A percentile compares a stretch with the other conserved stretches of the same genome.
Evolutionary conservation across 2,888 invertebrate genomes (phyloP).

Genomic region (Drosophila imparisetae): DNA sequence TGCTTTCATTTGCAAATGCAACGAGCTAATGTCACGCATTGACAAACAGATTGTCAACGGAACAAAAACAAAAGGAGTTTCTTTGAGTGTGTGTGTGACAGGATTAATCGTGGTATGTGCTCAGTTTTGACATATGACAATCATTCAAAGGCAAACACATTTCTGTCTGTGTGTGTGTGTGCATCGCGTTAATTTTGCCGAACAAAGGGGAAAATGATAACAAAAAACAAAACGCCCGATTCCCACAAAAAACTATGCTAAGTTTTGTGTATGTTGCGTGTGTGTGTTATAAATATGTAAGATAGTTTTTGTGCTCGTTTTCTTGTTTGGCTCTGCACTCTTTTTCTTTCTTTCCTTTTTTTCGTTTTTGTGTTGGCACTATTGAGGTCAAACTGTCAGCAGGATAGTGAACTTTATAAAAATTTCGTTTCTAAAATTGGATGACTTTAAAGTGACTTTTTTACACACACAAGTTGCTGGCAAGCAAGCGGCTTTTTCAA

Average conservation of each 20-base stretch:
- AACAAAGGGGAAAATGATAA: conserved; percentile 12
- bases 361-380: conserved; percentile 26
- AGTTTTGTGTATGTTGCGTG: conserved; percentile 19
- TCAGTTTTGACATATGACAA: conserved; percentile 71
- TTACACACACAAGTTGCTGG: neutral
- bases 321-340: conserved; percentile 41
- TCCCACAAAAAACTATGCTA: conserved; percentile 66
- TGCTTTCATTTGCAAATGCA: conserved; percentile 40
- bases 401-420: conserved; percentile 75
- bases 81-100: conserved; percentile 20
- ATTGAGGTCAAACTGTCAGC: conserved; percentile 74
- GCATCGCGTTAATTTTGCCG: conserved; percentile 4
- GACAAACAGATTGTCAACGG: conserved; percentile 21
- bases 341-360: conserved; percentile 3
- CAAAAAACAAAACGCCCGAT: conserved; percentile 2
- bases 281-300: conserved; percentile 71
- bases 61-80: neutral
- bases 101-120: conserved; percentile 63
- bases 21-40: conserved; percentile 65
- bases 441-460: conserved; percentile 57
- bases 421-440: conserved; percentile 47
- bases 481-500: neutral
- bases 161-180: conserved; percentile 18
- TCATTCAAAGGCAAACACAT: conserved; percentile 58
- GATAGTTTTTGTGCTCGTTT: conserved; percentile 70